phyloP scores from a whole-genome alignment of 2,797 vertebrate genomes.

The Macropus fuliginosus region DNA sequence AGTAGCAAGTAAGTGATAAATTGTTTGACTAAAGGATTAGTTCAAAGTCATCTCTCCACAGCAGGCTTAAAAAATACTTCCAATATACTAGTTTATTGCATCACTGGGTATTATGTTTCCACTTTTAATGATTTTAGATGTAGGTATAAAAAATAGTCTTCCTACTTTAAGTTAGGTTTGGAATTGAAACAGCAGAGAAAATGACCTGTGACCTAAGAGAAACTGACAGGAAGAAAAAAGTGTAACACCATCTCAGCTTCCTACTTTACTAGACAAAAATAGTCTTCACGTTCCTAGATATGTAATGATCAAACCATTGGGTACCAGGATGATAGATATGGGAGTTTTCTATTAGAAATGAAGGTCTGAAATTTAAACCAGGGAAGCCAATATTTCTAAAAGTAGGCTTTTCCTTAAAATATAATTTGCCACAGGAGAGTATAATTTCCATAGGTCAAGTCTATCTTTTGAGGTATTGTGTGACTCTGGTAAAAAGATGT shows the following conservation, averaged over 20 bases:
- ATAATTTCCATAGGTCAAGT: slow-evolving; percentile 26
- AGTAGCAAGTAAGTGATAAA: slow-evolving; percentile 56
- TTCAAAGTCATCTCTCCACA: slow-evolving; percentile 18
- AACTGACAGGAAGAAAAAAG: slow-evolving; percentile 20
- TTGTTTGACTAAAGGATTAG: slow-evolving; percentile 50
- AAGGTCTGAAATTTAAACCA: slow-evolving; percentile 34
- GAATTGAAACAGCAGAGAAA: slow-evolving; percentile 48
- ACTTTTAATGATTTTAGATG: slow-evolving; percentile 58
- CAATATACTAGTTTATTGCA: slow-evolving; percentile 41
- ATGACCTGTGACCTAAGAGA: slow-evolving; percentile 47
- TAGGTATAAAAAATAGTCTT: slow-evolving; percentile 39
- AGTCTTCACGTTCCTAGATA: slow-evolving; percentile 52
- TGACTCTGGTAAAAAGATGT: slow-evolving; percentile 41
- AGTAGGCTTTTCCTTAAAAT: not conserved
- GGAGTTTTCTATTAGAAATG: slow-evolving; percentile 48
- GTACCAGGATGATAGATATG: slow-evolving; percentile 43
- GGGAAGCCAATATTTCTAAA: slow-evolving; percentile 58
- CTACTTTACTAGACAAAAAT: slow-evolving; percentile 48
- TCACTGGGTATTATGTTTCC: slow-evolving; percentile 42
- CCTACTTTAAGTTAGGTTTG: slow-evolving; percentile 50
- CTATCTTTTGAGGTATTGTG: slow-evolving; percentile 45
- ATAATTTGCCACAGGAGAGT: slow-evolving; percentile 55
- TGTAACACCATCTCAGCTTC: slow-evolving; percentile 50
- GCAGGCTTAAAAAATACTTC: not conserved
- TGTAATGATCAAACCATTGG: slow-evolving; percentile 54